Conservation (phyloP, 2,113 vertebrate genomes). For the Syngnathus typhle region DNA sequence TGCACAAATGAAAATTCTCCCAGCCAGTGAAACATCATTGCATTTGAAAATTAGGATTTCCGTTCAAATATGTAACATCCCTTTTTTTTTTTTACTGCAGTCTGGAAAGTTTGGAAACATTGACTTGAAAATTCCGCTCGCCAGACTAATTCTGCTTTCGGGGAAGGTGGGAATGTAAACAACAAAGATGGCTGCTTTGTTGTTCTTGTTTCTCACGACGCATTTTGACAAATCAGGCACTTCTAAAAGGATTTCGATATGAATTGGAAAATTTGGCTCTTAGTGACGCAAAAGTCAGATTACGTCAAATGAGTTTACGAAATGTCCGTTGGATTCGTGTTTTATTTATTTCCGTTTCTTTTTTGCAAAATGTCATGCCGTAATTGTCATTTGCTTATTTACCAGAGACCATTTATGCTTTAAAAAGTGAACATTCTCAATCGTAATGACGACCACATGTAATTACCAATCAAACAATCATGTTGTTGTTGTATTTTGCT, state of each 20-base stretch:
- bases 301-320: constrained; percentile 5
- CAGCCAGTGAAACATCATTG: too few species aligned
- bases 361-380: constrained; percentile 19
- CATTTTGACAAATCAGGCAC: too few species aligned
- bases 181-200: too few species aligned
- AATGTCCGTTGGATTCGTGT: constrained; percentile 35
- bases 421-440: constrained; percentile 12
- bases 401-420: constrained; percentile 25
- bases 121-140: too few species aligned
- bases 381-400: constrained; percentile 24
- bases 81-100: too few species aligned
- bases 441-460: not conserved
- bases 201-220: too few species aligned
- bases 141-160: too few species aligned
- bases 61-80: too few species aligned
- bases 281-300: not conserved
- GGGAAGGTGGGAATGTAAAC: too few species aligned
- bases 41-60: too few species aligned
- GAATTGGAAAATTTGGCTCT: not conserved
- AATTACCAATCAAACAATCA: not conserved
- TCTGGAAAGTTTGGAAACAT: too few species aligned
- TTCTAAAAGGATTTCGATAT: too few species aligned
- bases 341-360: constrained; percentile 38
- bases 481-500: constrained; percentile 4
- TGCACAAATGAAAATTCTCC: not conserved